Conservation (phyloP, 2,797 vertebrate species). For the Ptychadena robeensis region DNA sequence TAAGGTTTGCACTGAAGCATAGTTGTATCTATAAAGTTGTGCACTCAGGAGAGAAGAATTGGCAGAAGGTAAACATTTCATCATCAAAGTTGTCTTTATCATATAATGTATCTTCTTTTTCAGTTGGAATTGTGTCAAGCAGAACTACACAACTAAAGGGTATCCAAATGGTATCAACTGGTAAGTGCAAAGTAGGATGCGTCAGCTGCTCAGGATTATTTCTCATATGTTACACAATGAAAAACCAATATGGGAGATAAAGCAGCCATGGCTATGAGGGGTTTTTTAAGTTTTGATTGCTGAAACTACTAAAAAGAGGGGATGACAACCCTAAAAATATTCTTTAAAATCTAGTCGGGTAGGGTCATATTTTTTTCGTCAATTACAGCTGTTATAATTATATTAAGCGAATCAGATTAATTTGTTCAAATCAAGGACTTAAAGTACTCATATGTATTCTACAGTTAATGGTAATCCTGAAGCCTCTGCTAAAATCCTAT, state of each 20-base stretch:
- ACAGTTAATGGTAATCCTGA: no score
- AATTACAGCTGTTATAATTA: no score
- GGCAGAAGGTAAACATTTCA: not conserved
- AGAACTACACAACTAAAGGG: slow-evolving; percentile 73
- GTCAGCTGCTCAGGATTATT: not conserved
- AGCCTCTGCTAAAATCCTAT: no score
- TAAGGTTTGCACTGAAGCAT: not conserved
- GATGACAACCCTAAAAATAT: not conserved
- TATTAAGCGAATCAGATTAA: no score
- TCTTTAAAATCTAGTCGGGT: no score
- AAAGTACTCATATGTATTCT: no score
- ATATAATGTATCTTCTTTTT: slow-evolving; percentile 5
- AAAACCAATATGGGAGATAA: no score
- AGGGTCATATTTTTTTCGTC: not conserved
- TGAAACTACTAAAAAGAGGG: not conserved
- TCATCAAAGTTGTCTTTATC: not conserved
- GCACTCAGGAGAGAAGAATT: not conserved
- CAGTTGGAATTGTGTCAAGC: slow-evolving; percentile 84
- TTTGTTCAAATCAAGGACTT: no score
- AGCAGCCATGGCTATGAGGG: no score
- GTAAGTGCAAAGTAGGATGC: slow-evolving; percentile 71
- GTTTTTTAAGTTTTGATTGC: not conserved
- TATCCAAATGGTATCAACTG: slow-evolving; percentile 82
- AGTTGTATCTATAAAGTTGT: no score
- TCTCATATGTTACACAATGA: not conserved